Conservation (phyloP, 2,113 vertebrate genomes). For the Chelonoidis abingdonii region DNA sequence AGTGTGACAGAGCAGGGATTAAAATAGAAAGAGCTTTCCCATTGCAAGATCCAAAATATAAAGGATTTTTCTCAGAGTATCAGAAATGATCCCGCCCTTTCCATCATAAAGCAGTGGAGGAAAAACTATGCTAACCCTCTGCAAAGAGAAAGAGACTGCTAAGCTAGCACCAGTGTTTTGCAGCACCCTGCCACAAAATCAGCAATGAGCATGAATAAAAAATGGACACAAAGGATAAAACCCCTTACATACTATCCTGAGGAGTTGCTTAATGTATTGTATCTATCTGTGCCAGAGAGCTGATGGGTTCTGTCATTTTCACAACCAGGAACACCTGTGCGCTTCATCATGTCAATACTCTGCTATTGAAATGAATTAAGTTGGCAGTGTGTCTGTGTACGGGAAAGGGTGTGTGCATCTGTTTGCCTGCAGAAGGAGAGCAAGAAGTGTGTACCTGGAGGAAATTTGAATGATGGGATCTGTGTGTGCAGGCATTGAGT, state of each 20-base stretch:
- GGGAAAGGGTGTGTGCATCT: background rate
- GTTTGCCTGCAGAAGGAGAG: background rate
- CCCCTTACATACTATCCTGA: background rate
- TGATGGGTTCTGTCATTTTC: background rate
- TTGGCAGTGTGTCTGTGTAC: background rate
- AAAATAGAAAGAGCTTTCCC: background rate
- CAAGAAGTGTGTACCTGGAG: background rate
- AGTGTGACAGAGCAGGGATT: background rate
- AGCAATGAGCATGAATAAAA: background rate
- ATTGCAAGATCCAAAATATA: background rate
- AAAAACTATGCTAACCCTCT: background rate
- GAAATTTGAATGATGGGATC: background rate
- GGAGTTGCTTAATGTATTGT: background rate
- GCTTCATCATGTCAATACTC: accelerated
- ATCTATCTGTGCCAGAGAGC: background rate
- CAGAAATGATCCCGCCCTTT: background rate
- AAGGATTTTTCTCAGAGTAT: background rate
- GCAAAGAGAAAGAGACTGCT: background rate
- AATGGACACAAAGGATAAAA: background rate
- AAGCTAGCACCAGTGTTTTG: background rate
- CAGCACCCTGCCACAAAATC: background rate
- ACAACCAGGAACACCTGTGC: background rate
- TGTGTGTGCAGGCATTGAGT: background rate
- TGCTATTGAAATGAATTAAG: background rate
- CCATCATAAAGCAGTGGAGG: background rate